phyloP scores from a whole-genome alignment of 2,113 vertebrate species.

The Gopherus evgoodei region DNA sequence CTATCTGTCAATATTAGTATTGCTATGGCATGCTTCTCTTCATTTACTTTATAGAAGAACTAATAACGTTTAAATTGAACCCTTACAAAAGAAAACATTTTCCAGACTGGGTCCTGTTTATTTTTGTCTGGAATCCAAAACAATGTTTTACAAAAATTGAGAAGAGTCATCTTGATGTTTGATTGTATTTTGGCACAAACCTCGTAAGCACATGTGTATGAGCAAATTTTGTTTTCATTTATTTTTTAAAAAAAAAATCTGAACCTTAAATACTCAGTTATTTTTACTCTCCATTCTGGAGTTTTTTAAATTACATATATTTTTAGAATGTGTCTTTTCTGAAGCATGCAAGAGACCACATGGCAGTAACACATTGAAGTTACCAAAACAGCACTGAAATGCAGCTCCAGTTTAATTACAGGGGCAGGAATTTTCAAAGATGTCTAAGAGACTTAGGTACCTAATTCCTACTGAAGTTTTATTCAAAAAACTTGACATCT shows the following conservation, averaged over 20 bases:
- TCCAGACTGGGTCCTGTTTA: neutral
- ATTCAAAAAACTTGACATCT: too few relatives aligned
- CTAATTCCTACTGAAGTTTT: neutral
- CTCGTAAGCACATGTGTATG: neutral
- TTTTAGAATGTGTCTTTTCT: neutral
- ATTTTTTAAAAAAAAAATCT: neutral
- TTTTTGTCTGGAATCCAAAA: conserved; percentile 14
- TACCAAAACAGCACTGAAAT: neutral
- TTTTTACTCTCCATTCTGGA: neutral
- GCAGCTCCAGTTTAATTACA: neutral
- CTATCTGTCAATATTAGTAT: conserved; percentile 1
- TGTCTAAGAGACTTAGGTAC: neutral
- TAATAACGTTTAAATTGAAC: neutral
- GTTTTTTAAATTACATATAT: neutral
- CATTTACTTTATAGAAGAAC: conserved; percentile 1
- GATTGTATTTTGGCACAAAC: neutral
- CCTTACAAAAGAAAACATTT: neutral
- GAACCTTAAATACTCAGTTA: neutral
- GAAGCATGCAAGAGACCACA: neutral
- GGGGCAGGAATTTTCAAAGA: neutral
- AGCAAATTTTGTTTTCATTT: neutral
- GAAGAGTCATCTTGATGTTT: neutral
- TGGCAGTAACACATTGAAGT: neutral
- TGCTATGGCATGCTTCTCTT: neutral
- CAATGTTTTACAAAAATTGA: neutral